Evolutionary conservation across 2,888 invertebrate species (phyloP).

Genomic region (Acheta domesticus): DNA sequence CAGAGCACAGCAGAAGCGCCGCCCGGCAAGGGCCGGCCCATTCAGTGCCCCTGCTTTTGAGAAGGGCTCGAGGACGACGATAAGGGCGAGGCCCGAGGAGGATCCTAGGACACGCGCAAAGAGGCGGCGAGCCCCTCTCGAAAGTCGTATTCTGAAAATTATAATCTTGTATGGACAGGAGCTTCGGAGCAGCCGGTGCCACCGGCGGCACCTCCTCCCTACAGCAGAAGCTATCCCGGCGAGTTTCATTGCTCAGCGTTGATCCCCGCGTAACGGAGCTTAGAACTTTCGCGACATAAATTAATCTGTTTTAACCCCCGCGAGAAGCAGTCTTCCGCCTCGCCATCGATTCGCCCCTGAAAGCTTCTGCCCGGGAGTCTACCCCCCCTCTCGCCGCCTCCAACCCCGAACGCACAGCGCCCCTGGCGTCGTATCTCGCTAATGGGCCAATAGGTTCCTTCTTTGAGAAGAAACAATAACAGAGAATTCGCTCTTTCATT

Average conservation of each 20-base stretch:
- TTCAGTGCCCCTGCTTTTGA: not conserved
- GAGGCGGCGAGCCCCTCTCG: not conserved
- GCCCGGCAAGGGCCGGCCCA: not conserved
- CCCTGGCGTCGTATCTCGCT: no score
- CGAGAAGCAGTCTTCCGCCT: not conserved
- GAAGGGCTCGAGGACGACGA: not conserved
- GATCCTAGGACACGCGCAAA: not conserved
- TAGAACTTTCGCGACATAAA: conserved; percentile 9
- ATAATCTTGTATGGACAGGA: not conserved
- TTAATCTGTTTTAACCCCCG: conserved; percentile 1
- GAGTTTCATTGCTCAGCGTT: conserved; percentile 1
- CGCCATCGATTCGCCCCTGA: not conserved
- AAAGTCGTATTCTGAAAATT: not conserved
- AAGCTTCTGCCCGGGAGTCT: no score
- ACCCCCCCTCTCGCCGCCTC: no score
- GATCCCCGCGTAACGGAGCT: conserved; percentile 1
- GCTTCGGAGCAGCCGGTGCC: not conserved
- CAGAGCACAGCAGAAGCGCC: not conserved
- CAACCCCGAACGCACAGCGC: no score
- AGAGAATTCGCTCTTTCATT: no score
- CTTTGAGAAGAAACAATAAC: no score
- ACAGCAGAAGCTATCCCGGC: not conserved
- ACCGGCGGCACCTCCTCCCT: not conserved
- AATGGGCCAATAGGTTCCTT: no score
- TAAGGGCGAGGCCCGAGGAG: not conserved